Conservation (phyloP, 2,797 vertebrate species). For the Myripristis murdjan region DNA sequence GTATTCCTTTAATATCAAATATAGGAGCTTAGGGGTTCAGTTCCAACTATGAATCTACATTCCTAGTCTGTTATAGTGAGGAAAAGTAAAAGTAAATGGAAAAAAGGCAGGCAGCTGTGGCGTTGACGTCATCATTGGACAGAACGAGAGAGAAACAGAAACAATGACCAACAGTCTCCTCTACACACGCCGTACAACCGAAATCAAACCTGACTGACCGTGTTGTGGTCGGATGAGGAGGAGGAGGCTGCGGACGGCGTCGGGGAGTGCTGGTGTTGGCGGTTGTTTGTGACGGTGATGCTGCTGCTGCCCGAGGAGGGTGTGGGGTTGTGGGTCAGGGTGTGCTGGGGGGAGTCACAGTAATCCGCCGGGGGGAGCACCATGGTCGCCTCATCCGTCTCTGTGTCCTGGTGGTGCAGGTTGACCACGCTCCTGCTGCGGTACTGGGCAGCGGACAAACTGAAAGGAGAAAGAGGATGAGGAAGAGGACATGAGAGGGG, state of each 20-base stretch:
- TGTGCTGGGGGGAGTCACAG: constrained; percentile 64
- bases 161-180: not conserved
- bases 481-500: no score
- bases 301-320: constrained; percentile 37
- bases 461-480: constrained; percentile 26
- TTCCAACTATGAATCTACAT: no score
- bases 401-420: constrained; percentile 87
- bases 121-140: not conserved
- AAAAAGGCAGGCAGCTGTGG: no score
- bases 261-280: constrained; percentile 63
- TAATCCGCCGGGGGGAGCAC: constrained; percentile 94
- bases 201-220: constrained; percentile 64
- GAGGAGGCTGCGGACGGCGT: constrained; percentile 61
- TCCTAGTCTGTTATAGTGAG: no score
- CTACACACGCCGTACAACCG: not conserved
- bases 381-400: constrained; percentile 87
- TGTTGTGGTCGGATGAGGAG: constrained; percentile 62
- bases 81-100: no score
- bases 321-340: constrained; percentile 45
- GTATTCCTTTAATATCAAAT: no score
- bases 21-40: not conserved
- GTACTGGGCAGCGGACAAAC: constrained; percentile 81
- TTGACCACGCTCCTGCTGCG: constrained; percentile 94
- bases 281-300: constrained; percentile 51
- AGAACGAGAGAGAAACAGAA: not conserved